Conservation (phyloP, 2,113 vertebrate genomes). For the Castor canadensis region DNA sequence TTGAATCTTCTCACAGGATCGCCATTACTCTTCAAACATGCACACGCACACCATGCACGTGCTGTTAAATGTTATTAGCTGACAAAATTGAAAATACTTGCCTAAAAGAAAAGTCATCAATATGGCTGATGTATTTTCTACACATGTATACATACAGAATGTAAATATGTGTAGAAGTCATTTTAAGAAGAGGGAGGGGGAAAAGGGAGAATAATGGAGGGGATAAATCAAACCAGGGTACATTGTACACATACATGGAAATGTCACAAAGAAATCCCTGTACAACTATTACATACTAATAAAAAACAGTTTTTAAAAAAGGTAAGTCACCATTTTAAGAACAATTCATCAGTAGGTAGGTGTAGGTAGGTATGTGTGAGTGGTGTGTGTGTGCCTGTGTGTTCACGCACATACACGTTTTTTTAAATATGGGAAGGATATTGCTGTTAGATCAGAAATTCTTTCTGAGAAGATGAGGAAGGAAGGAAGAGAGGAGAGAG, state of each 20-base stretch:
- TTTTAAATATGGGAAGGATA: not conserved
- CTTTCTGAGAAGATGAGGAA: not conserved
- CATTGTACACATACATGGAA: too few relatives aligned
- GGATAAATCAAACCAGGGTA: too few relatives aligned
- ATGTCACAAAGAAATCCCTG: too few relatives aligned
- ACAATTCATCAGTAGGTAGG: not conserved
- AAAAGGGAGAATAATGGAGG: too few relatives aligned
- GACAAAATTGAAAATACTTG: conserved; percentile 14
- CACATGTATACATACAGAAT: too few relatives aligned
- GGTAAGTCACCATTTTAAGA: conserved; percentile 39
- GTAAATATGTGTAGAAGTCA: too few relatives aligned
- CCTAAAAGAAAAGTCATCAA: not conserved
- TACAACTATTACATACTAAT: too few relatives aligned
- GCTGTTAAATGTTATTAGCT: not conserved
- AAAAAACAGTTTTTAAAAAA: too few relatives aligned
- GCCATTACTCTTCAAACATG: too few relatives aligned
- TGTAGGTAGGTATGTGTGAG: too few relatives aligned
- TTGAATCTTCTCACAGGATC: not conserved
- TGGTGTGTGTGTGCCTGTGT: not conserved
- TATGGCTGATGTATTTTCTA: too few relatives aligned
- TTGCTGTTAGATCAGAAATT: not conserved
- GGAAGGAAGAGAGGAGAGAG: not conserved
- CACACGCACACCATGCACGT: not conserved
- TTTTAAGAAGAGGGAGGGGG: too few relatives aligned
- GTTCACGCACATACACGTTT: not conserved